A percentile compares a stretch with the other conserved stretches of the same genome.
These are phyloP conservation scores for Tenebrio molitor DNA, from an alignment of 1,140 invertebrate genomes.

Conservation along the genomic window DNA sequence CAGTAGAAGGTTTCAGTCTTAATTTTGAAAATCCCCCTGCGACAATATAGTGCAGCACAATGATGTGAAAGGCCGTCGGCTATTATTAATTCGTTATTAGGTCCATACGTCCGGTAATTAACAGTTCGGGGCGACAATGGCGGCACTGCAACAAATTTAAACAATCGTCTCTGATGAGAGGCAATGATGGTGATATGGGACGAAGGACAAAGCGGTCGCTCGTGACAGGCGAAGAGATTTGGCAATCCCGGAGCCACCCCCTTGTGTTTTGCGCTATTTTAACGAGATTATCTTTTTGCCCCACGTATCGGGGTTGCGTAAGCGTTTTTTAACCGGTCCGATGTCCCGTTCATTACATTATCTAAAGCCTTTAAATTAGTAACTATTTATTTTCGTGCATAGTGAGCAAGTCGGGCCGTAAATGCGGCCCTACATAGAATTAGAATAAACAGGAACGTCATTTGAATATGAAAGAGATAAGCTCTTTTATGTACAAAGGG, in stretches of 20 bases:
- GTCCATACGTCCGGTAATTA: constrained; percentile 14
- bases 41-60: too few relatives aligned
- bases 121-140: constrained; percentile 10
- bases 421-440: constrained; percentile 24
- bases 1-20: too few relatives aligned
- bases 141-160: constrained; percentile 7
- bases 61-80: neutral
- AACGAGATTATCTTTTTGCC: constrained; percentile 40
- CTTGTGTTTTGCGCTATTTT: constrained; percentile 43
- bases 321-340: constrained; percentile 21
- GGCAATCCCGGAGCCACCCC: constrained; percentile 16
- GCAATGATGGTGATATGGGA: constrained; percentile 32
- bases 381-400: constrained; percentile 35
- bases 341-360: constrained; percentile 4
- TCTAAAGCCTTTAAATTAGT: constrained; percentile 35
- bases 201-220: constrained; percentile 13
- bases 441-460: constrained; percentile 14
- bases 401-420: constrained; percentile 2
- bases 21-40: neutral
- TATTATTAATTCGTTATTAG: constrained; percentile 32
- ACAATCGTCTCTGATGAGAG: constrained; percentile 36
- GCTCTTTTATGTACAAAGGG: constrained; percentile 35
- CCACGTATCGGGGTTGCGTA: constrained; percentile 3
- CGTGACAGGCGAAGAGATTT: constrained; percentile 27
- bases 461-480: constrained; percentile 45